Conservation (phyloP, 2,113 vertebrate genomes). For the Cynopterus brachyotis region DNA sequence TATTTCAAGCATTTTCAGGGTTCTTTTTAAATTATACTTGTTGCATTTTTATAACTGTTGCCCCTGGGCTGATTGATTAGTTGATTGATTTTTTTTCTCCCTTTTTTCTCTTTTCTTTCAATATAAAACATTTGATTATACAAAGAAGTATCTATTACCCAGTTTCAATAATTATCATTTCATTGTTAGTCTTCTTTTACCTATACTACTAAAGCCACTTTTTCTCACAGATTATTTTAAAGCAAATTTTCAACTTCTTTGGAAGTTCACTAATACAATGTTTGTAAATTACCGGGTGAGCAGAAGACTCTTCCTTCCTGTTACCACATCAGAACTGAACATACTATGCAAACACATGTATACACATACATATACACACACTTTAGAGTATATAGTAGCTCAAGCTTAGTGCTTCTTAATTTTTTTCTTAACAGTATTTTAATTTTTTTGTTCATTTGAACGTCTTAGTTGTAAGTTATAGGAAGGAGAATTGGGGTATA, state of each 20-base stretch:
- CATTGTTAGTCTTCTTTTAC: background rate
- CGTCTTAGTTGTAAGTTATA: background rate
- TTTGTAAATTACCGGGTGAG: background rate
- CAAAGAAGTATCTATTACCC: background rate
- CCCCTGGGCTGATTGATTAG: background rate
- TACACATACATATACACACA: background rate
- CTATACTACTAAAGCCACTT: background rate
- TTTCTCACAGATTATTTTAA: background rate
- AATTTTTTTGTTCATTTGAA: constrained; percentile 8
- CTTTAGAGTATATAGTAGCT: background rate
- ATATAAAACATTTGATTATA: background rate
- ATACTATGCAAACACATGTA: background rate
- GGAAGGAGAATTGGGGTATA: background rate
- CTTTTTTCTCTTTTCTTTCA: background rate
- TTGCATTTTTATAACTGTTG: background rate
- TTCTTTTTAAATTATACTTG: background rate
- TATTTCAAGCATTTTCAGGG: background rate
- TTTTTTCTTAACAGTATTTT: background rate
- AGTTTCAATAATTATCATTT: background rate
- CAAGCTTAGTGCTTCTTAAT: background rate
- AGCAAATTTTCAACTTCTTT: background rate
- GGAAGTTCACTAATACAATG: background rate
- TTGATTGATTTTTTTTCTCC: background rate
- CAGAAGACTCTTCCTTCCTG: background rate
- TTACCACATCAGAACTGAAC: background rate